phyloP scores from a whole-genome alignment of 2,888 invertebrate genomes.

The Cataglyphis livida region DNA sequence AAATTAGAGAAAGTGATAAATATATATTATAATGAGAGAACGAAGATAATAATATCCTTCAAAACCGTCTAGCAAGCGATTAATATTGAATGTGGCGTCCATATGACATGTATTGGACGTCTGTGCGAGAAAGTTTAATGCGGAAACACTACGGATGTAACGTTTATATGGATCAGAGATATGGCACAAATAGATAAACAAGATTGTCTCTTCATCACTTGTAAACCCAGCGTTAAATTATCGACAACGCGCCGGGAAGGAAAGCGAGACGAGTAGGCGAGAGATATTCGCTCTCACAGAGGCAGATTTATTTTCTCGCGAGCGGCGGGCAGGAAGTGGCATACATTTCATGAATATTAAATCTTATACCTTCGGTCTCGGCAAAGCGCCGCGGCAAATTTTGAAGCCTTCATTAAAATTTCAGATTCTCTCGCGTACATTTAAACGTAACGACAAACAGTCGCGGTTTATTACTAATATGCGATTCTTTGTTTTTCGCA shows the following conservation, averaged over 20 bases:
- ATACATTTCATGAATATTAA: slow-evolving; percentile 56
- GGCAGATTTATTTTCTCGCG: slow-evolving; percentile 25
- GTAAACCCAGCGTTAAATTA: slow-evolving; percentile 1
- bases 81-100: slow-evolving; percentile 26
- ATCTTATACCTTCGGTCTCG: slow-evolving; percentile 40
- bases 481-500: slow-evolving; percentile 14
- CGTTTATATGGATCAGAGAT: slow-evolving; percentile 20
- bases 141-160: slow-evolving; percentile 17
- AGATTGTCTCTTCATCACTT: slow-evolving; percentile 19
- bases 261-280: slow-evolving; percentile 1
- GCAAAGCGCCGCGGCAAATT: slow-evolving; percentile 42
- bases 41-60: slow-evolving; percentile 4
- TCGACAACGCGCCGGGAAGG: not conserved
- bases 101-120: not conserved
- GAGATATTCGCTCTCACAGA: not conserved
- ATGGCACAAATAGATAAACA: slow-evolving; percentile 27
- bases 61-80: not conserved
- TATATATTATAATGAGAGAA: slow-evolving; percentile 9
- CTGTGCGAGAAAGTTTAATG: slow-evolving; percentile 1
- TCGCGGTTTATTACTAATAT: slow-evolving; percentile 37
- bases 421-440: slow-evolving; percentile 30
- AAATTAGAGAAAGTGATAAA: not conserved
- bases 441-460: slow-evolving; percentile 47
- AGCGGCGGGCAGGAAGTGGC: slow-evolving; percentile 34
- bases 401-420: slow-evolving; percentile 51